Conservation (phyloP, 2,113 vertebrate genomes). For the Tauraco erythrolophus region DNA sequence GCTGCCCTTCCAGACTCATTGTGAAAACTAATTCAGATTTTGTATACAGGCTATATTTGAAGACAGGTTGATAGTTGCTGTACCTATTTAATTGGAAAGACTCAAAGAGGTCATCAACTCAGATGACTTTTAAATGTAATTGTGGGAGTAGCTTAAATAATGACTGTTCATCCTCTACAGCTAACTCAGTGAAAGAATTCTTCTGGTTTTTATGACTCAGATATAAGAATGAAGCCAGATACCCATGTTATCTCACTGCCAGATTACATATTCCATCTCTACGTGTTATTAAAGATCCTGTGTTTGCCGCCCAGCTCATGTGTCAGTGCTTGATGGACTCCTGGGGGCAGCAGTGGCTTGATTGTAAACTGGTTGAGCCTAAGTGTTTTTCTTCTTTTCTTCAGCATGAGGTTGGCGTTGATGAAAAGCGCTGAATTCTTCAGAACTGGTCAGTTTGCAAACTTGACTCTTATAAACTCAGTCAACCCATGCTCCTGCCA, state of each 20-base stretch:
- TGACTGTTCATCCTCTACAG: neutral
- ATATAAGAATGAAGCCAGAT: neutral
- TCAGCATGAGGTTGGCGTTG: accelerated
- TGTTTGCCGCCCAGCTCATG: accelerated
- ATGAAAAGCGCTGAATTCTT: accelerated
- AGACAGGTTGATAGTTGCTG: neutral
- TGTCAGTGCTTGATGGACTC: neutral
- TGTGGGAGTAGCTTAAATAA: neutral
- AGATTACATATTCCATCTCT: too few species aligned
- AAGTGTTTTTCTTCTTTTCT: neutral
- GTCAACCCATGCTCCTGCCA: accelerated
- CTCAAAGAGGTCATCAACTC: neutral
- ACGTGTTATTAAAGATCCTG: accelerated
- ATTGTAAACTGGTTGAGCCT: accelerated
- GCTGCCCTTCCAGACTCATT: neutral
- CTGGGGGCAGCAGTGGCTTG: slow-evolving; percentile 4
- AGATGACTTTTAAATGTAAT: neutral
- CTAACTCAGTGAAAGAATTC: neutral
- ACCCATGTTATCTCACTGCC: too few species aligned
- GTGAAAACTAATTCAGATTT: neutral
- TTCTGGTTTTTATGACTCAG: accelerated
- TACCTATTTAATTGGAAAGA: neutral
- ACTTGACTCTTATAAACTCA: neutral
- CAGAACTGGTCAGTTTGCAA: neutral
- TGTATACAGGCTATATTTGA: neutral